A percentile compares a stretch with the other conserved stretches of the same genome.
These are phyloP conservation scores for Coregonus suidteri DNA, from an alignment of 2,797 vertebrate species.

Conservation along the genomic window DNA sequence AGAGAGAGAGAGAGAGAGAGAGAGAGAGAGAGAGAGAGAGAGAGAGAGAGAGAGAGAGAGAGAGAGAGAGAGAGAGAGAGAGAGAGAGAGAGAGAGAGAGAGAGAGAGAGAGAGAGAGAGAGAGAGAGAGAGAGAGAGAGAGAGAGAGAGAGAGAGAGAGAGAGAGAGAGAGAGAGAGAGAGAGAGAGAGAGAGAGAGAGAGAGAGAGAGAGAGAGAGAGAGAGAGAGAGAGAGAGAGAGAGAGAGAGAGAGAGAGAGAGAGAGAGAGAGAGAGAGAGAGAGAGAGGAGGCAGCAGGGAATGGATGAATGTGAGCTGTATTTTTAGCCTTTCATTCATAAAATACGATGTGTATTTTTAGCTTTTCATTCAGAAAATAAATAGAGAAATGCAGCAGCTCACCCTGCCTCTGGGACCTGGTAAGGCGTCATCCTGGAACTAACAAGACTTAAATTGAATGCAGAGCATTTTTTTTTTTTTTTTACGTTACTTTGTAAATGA, in stretches of 20 bases:
- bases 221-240: conserved; percentile 4
- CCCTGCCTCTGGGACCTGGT: conserved; percentile 53
- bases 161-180: conserved; percentile 13
- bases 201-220: conserved; percentile 15
- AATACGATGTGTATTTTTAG: conserved; percentile 65
- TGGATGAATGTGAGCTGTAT: conserved; percentile 56
- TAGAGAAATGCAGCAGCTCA: conserved; percentile 52
- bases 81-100: no score
- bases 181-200: conserved; percentile 4
- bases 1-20: not conserved
- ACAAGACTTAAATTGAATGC: conserved; percentile 46
- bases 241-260: conserved; percentile 6
- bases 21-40: conserved; percentile 25
- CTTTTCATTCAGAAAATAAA: conserved; percentile 70
- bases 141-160: no score
- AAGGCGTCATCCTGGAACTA: conserved; percentile 56
- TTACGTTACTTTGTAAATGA: conserved; percentile 40
- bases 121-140: no score
- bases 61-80: not conserved
- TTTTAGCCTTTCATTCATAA: conserved; percentile 64
- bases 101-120: no score
- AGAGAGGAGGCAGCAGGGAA: conserved; percentile 20
- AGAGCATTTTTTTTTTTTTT: conserved; percentile 20
- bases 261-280: conserved; percentile 3
- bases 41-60: conserved; percentile 44